Conservation (phyloP, 2,113 vertebrate species). For the Mormoops blainvillei region DNA sequence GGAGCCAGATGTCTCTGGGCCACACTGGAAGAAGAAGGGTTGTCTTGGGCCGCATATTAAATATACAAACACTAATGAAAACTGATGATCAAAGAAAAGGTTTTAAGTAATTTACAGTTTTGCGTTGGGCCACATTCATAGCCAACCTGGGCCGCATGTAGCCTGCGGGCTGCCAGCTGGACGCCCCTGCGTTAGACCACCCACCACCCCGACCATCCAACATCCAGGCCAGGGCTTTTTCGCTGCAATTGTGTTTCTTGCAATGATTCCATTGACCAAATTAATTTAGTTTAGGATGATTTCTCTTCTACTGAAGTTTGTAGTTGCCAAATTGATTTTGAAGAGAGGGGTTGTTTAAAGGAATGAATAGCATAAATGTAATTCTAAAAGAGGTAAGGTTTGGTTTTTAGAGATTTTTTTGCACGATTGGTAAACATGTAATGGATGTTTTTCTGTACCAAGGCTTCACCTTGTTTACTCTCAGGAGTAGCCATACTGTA, state of each 20-base stretch:
- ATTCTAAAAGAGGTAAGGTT: neutral
- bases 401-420: neutral
- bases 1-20: neutral
- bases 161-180: too few species aligned
- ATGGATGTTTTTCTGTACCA: neutral
- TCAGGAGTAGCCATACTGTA: neutral
- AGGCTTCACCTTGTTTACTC: neutral
- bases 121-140: too few species aligned
- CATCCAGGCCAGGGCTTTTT: neutral
- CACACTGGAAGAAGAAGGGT: too few species aligned
- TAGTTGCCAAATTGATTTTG: neutral
- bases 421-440: neutral
- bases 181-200: too few species aligned
- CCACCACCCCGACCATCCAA: neutral
- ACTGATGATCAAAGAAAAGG: too few species aligned
- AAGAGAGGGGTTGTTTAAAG: neutral
- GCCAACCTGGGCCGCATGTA: too few species aligned
- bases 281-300: neutral
- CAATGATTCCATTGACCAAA: neutral
- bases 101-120: too few species aligned
- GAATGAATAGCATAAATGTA: neutral
- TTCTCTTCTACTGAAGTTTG: neutral
- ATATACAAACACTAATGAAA: too few species aligned
- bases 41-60: too few species aligned
- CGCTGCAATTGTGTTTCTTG: neutral